These are phyloP conservation scores for Meteorus sp. DNA, from an alignment of 1,140 invertebrate species.

Conservation along the genomic window DNA sequence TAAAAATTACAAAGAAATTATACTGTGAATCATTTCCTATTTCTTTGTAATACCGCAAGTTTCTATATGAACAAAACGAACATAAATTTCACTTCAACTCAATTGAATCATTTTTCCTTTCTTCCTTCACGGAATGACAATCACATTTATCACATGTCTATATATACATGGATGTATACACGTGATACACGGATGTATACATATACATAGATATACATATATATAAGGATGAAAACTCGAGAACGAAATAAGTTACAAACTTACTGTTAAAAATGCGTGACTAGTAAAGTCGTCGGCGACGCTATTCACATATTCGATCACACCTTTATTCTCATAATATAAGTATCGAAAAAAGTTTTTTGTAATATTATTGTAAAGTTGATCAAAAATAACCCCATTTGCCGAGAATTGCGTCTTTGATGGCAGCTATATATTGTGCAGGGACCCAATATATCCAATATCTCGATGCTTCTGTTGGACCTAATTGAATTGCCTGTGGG, in stretches of 20 bases:
- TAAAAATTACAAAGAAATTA: background rate
- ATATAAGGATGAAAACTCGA: constrained; percentile 31
- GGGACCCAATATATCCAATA: constrained; percentile 97
- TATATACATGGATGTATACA: too few relatives aligned
- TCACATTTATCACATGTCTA: background rate
- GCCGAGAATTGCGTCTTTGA: constrained; percentile 88
- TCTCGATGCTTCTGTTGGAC: constrained; percentile 83
- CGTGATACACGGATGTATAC: too few relatives aligned
- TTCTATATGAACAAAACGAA: too few relatives aligned
- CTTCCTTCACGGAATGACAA: background rate
- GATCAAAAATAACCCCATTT: constrained; percentile 83
- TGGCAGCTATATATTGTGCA: constrained; percentile 87
- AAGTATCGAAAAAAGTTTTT: constrained; percentile 8
- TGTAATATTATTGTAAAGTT: constrained; percentile 15
- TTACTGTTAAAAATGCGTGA: constrained; percentile 51
- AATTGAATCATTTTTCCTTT: background rate
- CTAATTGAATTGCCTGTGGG: constrained; percentile 78
- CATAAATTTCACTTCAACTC: too few relatives aligned
- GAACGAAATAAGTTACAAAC: constrained; percentile 48
- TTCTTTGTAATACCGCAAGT: too few relatives aligned
- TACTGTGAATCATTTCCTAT: too few relatives aligned
- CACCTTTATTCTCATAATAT: background rate
- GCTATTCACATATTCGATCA: constrained; percentile 36
- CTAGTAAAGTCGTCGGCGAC: constrained; percentile 53
- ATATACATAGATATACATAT: too few relatives aligned